Conservation (phyloP, 2,113 vertebrate species). For the Opisthocomus hoazin region DNA sequence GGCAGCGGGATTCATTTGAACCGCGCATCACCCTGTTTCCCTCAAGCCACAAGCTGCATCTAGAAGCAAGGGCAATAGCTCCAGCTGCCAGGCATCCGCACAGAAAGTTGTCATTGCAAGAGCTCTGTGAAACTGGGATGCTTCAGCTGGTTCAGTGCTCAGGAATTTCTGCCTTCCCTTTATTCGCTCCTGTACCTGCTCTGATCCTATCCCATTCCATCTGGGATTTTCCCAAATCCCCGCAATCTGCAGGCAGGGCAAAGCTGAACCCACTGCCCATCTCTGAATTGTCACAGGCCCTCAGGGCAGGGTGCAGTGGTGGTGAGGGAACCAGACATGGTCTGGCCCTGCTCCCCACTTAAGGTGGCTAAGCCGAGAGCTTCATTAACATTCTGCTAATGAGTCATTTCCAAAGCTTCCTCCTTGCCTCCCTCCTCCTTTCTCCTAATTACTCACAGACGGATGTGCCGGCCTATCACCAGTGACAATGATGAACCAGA, state of each 20-base stretch:
- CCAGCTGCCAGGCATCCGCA: not conserved
- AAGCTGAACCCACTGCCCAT: not conserved
- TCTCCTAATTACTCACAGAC: not conserved
- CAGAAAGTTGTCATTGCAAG: not conserved
- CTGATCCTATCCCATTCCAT: accelerated
- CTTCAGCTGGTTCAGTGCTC: not conserved
- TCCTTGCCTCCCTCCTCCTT: not conserved
- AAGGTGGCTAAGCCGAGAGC: not conserved
- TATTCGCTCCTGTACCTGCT: not conserved
- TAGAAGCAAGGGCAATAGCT: not conserved
- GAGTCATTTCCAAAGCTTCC: not conserved
- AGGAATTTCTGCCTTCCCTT: not conserved
- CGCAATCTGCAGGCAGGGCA: not conserved
- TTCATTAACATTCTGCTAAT: slow-evolving; percentile 2
- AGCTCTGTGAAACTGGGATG: not conserved
- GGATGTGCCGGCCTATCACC: not conserved
- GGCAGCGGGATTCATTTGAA: not conserved
- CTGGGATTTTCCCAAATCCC: not conserved
- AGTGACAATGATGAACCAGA: not conserved
- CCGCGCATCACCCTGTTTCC: not conserved
- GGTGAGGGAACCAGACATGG: accelerated
- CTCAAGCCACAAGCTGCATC: not conserved
- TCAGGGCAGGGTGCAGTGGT: not conserved
- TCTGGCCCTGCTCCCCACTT: not conserved
- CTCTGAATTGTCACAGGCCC: not conserved